phyloP scores from a whole-genome alignment of 2,888 invertebrate species.

The Eupithecia inturbata region DNA sequence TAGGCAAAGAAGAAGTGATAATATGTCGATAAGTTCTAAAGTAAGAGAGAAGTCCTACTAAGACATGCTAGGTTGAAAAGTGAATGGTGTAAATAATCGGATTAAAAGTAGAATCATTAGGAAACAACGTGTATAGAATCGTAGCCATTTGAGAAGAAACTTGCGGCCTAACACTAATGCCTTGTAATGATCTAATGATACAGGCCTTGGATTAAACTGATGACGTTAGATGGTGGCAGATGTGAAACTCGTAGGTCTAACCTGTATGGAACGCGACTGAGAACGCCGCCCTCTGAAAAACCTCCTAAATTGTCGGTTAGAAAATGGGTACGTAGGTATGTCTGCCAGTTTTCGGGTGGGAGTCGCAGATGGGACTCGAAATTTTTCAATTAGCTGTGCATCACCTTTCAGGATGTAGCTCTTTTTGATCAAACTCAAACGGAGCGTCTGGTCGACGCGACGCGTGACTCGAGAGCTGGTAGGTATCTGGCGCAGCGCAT shows the following conservation, averaged over 20 bases:
- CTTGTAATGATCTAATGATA: constrained; percentile 42
- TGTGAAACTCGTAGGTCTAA: background rate
- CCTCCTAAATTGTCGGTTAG: background rate
- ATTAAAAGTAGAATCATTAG: background rate
- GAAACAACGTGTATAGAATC: constrained; percentile 12
- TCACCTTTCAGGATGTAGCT: background rate
- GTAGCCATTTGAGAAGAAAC: constrained; percentile 27
- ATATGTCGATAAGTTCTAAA: no score
- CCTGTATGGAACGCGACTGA: background rate
- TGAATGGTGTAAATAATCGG: background rate
- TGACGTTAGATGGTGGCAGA: background rate
- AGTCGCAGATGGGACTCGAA: background rate
- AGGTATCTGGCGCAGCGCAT: no score
- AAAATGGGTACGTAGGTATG: background rate
- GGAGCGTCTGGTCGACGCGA: no score
- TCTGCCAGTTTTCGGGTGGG: background rate
- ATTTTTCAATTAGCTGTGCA: background rate
- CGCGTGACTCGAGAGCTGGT: no score
- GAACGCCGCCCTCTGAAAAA: background rate
- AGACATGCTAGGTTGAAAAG: background rate
- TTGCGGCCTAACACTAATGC: constrained; percentile 32
- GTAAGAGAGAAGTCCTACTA: no score
- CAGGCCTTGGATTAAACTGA: constrained; percentile 37
- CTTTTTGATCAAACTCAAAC: background rate
- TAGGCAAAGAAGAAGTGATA: no score